Percentiles rank a stretch among this genome's conserved stretches.
phyloP scores from a whole-genome alignment of 2,797 vertebrate species.

The Sebastes wilsoni region DNA sequence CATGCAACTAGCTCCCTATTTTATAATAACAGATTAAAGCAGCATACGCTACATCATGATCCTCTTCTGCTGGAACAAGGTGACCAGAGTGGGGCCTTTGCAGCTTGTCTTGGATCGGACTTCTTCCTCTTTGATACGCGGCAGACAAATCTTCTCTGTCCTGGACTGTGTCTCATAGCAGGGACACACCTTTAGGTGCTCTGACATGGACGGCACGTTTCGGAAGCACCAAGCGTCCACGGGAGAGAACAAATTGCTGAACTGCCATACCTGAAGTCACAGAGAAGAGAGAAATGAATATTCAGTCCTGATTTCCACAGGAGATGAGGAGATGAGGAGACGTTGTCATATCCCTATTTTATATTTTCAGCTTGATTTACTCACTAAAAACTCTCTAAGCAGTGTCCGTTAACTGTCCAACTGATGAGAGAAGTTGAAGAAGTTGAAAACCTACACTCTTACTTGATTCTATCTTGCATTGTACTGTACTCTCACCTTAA shows the following conservation, averaged over 20 bases:
- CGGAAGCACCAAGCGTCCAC: constrained; percentile 87
- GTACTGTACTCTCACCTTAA: background rate
- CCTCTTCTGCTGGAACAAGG: constrained; percentile 63
- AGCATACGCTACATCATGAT: constrained; percentile 52
- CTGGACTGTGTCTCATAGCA: constrained; percentile 86
- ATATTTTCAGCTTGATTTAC: background rate
- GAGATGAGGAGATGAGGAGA: background rate
- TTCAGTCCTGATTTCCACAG: background rate
- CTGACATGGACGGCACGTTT: constrained; percentile 83
- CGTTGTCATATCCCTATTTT: background rate
- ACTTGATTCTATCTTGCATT: background rate
- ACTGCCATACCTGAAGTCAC: constrained; percentile 90
- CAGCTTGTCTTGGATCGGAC: constrained; percentile 32
- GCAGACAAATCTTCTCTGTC: constrained; percentile 84
- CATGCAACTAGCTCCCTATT: background rate
- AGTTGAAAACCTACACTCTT: background rate
- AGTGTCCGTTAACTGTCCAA: background rate
- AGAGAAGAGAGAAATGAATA: background rate
- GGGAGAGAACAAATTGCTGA: constrained; percentile 92
- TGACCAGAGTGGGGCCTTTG: constrained; percentile 79
- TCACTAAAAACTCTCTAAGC: background rate
- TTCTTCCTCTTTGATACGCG: constrained; percentile 70
- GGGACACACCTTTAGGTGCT: constrained; percentile 91
- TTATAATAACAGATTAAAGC: background rate
- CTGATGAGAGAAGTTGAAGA: background rate